Evolutionary conservation across 2,113 vertebrate species (phyloP).

Genomic region (Dipodomys spectabilis): DNA sequence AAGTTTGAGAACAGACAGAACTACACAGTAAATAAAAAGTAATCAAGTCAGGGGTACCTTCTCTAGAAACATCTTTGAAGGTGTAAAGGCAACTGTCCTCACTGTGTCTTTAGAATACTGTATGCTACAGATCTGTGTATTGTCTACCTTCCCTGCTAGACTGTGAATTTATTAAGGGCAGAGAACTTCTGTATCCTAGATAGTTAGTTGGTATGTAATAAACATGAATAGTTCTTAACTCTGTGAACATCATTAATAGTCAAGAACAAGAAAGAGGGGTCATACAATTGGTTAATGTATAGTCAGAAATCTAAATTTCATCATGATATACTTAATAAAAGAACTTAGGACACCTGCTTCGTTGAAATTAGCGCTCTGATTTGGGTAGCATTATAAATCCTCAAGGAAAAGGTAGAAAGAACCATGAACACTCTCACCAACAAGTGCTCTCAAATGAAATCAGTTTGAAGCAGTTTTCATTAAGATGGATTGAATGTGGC

Average conservation of each 20-base stretch:
- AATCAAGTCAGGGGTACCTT: background rate
- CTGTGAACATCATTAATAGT: background rate
- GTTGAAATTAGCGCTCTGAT: constrained; percentile 74
- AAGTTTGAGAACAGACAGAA: background rate
- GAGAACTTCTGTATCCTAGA: constrained; percentile 25
- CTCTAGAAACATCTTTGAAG: constrained; percentile 35
- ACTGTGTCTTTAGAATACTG: background rate
- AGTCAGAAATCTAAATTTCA: constrained; percentile 41
- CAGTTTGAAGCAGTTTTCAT: constrained; percentile 97
- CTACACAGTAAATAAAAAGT: background rate
- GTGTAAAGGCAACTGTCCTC: background rate
- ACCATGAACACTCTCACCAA: constrained; percentile 90
- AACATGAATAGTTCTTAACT: constrained; percentile 44
- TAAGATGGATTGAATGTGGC: constrained; percentile 99
- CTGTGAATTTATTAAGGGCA: constrained; percentile 29
- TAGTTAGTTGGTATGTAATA: background rate
- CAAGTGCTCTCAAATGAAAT: constrained; percentile 95
- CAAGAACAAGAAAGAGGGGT: constrained; percentile 14
- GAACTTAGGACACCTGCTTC: constrained; percentile 59
- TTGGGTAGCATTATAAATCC: constrained; percentile 82
- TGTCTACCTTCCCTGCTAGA: constrained; percentile 8
- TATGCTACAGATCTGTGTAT: constrained; percentile 3
- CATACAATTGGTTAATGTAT: constrained; percentile 30
- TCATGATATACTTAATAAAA: constrained; percentile 28
- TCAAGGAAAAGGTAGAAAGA: constrained; percentile 89